A percentile compares a stretch with the other conserved stretches of the same genome.
Evolutionary conservation across 2,888 invertebrate species (phyloP).

Genomic region (Epicampocera succincta): DNA sequence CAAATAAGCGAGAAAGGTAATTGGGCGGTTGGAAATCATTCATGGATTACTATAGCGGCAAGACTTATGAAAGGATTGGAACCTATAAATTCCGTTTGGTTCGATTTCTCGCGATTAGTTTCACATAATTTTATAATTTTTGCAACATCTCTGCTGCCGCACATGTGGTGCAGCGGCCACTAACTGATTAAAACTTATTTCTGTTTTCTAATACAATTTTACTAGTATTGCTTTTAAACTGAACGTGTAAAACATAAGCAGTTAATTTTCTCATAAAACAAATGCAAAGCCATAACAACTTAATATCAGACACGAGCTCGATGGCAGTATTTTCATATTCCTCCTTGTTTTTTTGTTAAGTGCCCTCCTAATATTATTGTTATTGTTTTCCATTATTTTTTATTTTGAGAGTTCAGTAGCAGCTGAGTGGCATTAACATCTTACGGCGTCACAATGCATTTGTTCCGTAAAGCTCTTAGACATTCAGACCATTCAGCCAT

Average conservation of each 20-base stretch:
- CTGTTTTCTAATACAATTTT: too few species aligned
- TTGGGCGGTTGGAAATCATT: too few species aligned
- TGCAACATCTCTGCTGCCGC: too few species aligned
- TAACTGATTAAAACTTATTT: too few species aligned
- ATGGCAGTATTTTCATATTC: background rate
- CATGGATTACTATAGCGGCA: too few species aligned
- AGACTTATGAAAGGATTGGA: too few species aligned
- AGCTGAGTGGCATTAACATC: slow-evolving; percentile 35
- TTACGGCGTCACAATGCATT: slow-evolving; percentile 52
- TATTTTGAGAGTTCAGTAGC: background rate
- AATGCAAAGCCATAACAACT: background rate
- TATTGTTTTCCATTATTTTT: background rate
- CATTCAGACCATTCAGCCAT: slow-evolving; percentile 25
- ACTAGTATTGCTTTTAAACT: slow-evolving; percentile 11
- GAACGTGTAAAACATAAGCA: slow-evolving; percentile 1
- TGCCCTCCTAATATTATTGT: background rate
- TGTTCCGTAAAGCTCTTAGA: slow-evolving; percentile 25
- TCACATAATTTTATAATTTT: too few species aligned
- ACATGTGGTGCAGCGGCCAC: too few species aligned
- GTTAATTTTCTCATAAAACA: background rate
- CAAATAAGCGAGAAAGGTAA: too few species aligned
- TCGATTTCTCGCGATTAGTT: too few species aligned
- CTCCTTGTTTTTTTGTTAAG: background rate
- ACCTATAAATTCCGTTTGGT: too few species aligned
- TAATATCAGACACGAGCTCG: slow-evolving; percentile 6